phyloP scores from a whole-genome alignment of 2,888 invertebrate species.

The Drosophila demipolita region DNA sequence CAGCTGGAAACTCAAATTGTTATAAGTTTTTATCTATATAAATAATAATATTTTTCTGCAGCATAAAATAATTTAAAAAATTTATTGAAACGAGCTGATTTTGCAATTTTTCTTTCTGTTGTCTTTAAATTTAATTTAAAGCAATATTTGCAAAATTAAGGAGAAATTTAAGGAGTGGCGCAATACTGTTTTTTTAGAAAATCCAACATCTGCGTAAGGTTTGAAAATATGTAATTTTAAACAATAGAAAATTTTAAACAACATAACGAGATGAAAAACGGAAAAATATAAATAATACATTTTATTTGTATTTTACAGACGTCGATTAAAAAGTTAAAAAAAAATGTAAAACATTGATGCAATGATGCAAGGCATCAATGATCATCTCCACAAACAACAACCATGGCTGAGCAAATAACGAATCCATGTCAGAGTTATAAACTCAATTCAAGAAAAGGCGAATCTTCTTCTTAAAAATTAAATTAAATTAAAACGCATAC shows the following conservation, averaged over 20 bases:
- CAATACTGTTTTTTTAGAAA: background rate
- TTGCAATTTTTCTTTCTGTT: background rate
- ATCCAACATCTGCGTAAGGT: background rate
- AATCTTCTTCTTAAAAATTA: background rate
- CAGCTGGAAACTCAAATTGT: background rate
- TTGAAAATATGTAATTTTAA: background rate
- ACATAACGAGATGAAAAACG: background rate
- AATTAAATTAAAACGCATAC: conserved; percentile 21
- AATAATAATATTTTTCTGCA: background rate
- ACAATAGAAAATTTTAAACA: background rate
- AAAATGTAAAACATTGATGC: background rate
- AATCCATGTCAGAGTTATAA: conserved; percentile 81
- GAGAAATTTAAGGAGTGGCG: background rate
- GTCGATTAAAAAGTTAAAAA: background rate
- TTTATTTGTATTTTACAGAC: background rate
- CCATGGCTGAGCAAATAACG: conserved; percentile 81
- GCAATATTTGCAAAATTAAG: too few species aligned
- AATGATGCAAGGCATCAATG: conserved; percentile 33
- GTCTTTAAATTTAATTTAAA: background rate
- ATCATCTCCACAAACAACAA: conserved; percentile 29
- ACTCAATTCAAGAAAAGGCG: conserved; percentile 42
- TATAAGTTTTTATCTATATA: background rate
- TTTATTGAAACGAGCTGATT: rapidly evolving
- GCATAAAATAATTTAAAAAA: background rate
- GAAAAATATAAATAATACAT: background rate